phyloP scores from a whole-genome alignment of 1,140 invertebrate species.

The Sminthurinus signatus region DNA sequence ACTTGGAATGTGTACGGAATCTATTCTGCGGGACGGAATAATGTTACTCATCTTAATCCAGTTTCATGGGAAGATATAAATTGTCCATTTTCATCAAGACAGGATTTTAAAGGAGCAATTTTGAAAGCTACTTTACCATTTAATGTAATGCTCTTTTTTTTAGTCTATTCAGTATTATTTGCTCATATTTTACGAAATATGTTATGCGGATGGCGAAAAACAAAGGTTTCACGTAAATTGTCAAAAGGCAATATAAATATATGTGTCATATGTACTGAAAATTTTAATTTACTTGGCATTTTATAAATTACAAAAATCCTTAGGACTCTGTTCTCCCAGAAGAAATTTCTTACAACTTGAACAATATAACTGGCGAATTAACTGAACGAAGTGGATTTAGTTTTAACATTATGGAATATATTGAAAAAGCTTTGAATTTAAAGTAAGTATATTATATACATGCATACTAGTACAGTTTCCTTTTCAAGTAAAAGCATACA shows the following conservation, averaged over 20 bases:
- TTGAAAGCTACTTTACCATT: too few species aligned
- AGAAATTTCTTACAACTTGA: background rate
- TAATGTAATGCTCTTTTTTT: too few species aligned
- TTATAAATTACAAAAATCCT: background rate
- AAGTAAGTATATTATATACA: background rate
- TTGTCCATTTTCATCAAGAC: background rate
- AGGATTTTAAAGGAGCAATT: constrained; percentile 1
- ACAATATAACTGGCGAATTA: background rate
- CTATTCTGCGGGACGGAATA: background rate
- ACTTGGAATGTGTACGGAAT: background rate
- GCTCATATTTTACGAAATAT: background rate
- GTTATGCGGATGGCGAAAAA: background rate
- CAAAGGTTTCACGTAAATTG: background rate
- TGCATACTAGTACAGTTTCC: background rate
- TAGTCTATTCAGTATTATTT: too few species aligned
- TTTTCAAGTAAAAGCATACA: background rate
- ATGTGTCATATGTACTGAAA: background rate
- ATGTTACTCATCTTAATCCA: background rate
- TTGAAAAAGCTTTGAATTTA: background rate
- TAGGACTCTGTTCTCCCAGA: background rate
- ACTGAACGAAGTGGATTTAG: background rate
- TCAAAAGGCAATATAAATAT: background rate
- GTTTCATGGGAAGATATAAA: background rate
- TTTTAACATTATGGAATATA: background rate
- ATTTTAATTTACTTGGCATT: background rate